Conservation (phyloP, 2,888 invertebrate species). For the Esperia sulphurella region DNA sequence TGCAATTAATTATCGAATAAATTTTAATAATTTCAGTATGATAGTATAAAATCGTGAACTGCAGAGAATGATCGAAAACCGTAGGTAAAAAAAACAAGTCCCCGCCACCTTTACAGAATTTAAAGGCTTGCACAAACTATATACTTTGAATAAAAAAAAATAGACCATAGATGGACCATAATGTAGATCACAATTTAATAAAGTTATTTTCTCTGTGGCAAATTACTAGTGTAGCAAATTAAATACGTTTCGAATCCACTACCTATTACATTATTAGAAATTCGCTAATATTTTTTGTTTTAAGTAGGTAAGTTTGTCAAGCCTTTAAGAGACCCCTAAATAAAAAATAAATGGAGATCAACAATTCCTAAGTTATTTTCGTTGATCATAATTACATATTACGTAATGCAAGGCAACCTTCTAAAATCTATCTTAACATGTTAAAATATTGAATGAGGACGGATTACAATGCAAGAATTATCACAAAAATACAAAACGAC, state of each 20-base stretch:
- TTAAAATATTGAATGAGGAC: slow-evolving; percentile 29
- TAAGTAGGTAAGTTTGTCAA: background rate
- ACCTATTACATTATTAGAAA: background rate
- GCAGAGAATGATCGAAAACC: slow-evolving; percentile 12
- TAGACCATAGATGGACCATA: too few species aligned
- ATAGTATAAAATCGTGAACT: slow-evolving; percentile 1
- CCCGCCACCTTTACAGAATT: slow-evolving; percentile 48
- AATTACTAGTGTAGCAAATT: background rate
- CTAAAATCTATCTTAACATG: slow-evolving; percentile 31
- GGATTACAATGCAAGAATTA: slow-evolving; percentile 48
- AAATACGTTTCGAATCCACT: background rate
- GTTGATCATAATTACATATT: slow-evolving; percentile 18
- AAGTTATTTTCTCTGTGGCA: too few species aligned
- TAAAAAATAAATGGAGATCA: background rate
- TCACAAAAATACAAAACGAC: slow-evolving; percentile 42
- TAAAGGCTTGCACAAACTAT: background rate
- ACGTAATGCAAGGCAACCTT: slow-evolving; percentile 75
- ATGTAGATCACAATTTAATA: too few species aligned
- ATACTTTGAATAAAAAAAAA: too few species aligned
- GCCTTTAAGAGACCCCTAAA: background rate
- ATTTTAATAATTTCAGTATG: too few species aligned
- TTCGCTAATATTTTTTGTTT: background rate
- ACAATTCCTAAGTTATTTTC: background rate
- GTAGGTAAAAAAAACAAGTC: slow-evolving; percentile 24
- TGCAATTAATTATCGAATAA: too few species aligned